Base-by-base conservation (phyloP, 2,888 invertebrate species). In the Heliconius charithonia region DNA sequence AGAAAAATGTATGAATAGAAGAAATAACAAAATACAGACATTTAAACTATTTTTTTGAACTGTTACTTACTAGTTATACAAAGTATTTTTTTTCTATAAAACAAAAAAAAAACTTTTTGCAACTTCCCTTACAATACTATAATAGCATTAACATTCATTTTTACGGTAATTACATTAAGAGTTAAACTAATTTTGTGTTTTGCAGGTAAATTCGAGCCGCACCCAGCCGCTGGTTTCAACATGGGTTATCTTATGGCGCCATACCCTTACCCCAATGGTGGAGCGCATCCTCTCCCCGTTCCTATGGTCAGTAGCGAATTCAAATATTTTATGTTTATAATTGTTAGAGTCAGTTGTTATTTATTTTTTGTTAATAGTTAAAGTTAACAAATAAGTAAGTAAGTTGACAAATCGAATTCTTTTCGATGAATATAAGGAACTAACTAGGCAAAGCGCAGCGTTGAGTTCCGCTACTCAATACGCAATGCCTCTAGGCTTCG, bases 221-320 rank as follows among this genome's bases (percentile, higher is more conserved):
- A 97, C 88, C 96, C 97, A 82, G 97, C 97, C 90, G 97, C 97
- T 86, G 96, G 97, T 84, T 98, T 98, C 96, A 98, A 98, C 96
- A 98, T 98, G 97, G 98, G 98, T 89, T 98, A 98, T 96, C 96
- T 98, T 92, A 97, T 98, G 93, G 97, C 98, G 84, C 98, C 98
- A 80, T 98, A 98, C 94, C 97, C 97, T 85, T 98, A 98, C 96
- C 97, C 98, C 91, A 98, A 98, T 92, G 98, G 98, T 88, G 97
- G 97, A 85, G 97, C 97, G 87, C 97, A 97, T 92, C 94, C 95
- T 45, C 96, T 98, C 88, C 98, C 98, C 88, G 98, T 98, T 88
- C 97, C 98, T 91, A 98, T 98, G 98, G 98, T 98, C 92, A 97
- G 97, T 97, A 32, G 22, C 41, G 62, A 41, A 41, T 63, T 63